Conservation (phyloP, 2,797 vertebrate species). For the Pangasius mekongensis region DNA sequence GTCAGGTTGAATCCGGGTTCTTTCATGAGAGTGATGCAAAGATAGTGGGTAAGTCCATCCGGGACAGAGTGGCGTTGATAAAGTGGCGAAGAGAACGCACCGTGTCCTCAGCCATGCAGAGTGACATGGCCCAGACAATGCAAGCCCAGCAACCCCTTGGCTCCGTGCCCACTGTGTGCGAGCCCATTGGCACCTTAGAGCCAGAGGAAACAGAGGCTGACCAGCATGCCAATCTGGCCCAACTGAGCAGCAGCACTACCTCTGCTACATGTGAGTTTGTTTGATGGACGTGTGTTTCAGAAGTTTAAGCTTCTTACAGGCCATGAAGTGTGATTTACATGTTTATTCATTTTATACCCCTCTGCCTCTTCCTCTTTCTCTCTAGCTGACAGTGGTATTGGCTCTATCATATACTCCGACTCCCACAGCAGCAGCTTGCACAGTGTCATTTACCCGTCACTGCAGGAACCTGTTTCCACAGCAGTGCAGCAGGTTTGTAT, state of each 20-base stretch:
- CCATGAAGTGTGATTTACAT: not conserved
- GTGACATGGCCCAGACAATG: constrained; percentile 57
- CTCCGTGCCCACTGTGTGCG: constrained; percentile 70
- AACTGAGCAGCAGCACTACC: constrained; percentile 83
- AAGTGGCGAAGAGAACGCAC: constrained; percentile 91
- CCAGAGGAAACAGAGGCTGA: constrained; percentile 85
- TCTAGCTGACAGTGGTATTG: constrained; percentile 94
- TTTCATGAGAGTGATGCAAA: constrained; percentile 96
- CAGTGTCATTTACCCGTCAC: constrained; percentile 88
- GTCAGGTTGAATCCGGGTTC: constrained; percentile 91
- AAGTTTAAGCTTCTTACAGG: not conserved
- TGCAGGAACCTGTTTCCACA: constrained; percentile 81
- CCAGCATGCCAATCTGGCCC: constrained; percentile 80
- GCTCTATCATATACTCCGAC: constrained; percentile 92
- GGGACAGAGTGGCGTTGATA: constrained; percentile 86
- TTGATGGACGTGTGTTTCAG: not conserved
- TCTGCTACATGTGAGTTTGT: constrained; percentile 77
- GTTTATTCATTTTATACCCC: too few species aligned
- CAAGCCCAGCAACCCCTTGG: constrained; percentile 75
- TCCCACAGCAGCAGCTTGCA: constrained; percentile 92
- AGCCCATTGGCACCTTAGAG: constrained; percentile 76
- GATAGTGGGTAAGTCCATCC: constrained; percentile 91
- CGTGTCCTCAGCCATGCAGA: constrained; percentile 77
- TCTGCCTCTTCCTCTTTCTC: constrained; percentile 47
- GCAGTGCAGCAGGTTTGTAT: constrained; percentile 85